Conservation (phyloP, 2,888 invertebrate genomes). For the Plemyria rubiginata region DNA sequence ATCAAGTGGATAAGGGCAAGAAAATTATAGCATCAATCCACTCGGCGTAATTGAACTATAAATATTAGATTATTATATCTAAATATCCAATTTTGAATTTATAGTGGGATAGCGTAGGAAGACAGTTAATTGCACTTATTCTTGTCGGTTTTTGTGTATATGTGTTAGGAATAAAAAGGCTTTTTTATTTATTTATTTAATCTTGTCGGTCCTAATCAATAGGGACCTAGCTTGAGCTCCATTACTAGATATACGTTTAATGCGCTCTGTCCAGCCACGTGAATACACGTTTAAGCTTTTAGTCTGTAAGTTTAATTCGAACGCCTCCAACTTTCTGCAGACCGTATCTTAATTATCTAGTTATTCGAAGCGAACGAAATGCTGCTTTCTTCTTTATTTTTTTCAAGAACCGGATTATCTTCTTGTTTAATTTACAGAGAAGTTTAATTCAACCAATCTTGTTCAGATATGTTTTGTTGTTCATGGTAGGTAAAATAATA, state of each 20-base stretch:
- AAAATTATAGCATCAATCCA: no score
- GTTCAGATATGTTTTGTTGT: not conserved
- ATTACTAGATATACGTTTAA: conserved; percentile 19
- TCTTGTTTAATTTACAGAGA: conserved; percentile 4
- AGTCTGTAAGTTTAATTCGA: conserved; percentile 44
- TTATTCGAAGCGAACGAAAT: conserved; percentile 34
- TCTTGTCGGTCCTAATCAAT: conserved; percentile 13
- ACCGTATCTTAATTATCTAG: conserved; percentile 50
- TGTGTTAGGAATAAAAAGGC: no score
- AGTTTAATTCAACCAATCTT: not conserved
- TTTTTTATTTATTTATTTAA: no score
- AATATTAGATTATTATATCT: no score
- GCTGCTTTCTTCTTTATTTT: conserved; percentile 27
- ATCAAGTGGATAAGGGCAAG: no score
- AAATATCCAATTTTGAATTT: no score
- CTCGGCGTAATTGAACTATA: no score
- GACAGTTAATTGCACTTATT: not conserved
- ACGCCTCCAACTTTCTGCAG: conserved; percentile 41
- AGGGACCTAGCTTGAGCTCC: conserved; percentile 4
- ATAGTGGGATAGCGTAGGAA: no score
- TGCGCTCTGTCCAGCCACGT: conserved; percentile 17
- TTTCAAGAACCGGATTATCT: conserved; percentile 26
- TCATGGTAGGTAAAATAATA: not conserved
- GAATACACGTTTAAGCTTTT: conserved; percentile 42
- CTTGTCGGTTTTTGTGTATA: no score